These are phyloP conservation scores for Argyresthia albistria DNA, from an alignment of 2,888 invertebrate species.

Conservation along the genomic window DNA sequence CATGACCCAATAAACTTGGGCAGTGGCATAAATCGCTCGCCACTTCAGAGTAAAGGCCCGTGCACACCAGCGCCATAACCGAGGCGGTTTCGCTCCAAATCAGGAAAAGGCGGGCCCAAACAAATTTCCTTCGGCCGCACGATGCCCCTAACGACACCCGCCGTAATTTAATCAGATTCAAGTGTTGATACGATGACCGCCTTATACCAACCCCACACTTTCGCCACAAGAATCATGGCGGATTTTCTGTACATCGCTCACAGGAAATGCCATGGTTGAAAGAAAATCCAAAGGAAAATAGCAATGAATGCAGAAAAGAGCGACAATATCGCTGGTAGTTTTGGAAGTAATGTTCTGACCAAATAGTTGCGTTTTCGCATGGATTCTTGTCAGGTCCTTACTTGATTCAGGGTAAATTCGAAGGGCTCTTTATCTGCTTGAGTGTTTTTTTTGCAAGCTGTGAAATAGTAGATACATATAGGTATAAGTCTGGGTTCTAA, in stretches of 20 bases:
- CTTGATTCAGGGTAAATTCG: slow-evolving; percentile 1
- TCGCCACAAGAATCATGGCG: not conserved
- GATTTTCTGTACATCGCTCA: too few species aligned
- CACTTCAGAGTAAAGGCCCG: not conserved
- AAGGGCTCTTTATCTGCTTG: not conserved
- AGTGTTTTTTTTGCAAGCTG: slow-evolving; percentile 1
- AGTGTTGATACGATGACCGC: slow-evolving; percentile 35
- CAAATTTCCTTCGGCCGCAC: slow-evolving; percentile 25
- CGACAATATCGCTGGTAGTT: not conserved
- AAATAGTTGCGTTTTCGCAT: not conserved
- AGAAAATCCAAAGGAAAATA: too few species aligned
- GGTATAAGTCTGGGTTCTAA: too few species aligned
- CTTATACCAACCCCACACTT: not conserved
- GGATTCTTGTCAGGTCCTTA: slow-evolving; percentile 3
- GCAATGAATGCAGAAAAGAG: not conserved
- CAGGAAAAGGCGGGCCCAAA: slow-evolving; percentile 33
- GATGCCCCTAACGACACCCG: slow-evolving; percentile 28
- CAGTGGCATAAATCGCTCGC: too few species aligned
- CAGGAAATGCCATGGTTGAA: too few species aligned
- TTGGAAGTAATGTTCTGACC: not conserved
- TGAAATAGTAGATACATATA: not conserved
- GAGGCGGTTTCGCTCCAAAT: slow-evolving; percentile 31
- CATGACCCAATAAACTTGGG: not conserved
- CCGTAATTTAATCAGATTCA: slow-evolving; percentile 57
- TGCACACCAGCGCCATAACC: slow-evolving; percentile 16